Base-by-base conservation (phyloP, 2,113 vertebrate genomes). In the Choloepus hoffmanni region DNA sequence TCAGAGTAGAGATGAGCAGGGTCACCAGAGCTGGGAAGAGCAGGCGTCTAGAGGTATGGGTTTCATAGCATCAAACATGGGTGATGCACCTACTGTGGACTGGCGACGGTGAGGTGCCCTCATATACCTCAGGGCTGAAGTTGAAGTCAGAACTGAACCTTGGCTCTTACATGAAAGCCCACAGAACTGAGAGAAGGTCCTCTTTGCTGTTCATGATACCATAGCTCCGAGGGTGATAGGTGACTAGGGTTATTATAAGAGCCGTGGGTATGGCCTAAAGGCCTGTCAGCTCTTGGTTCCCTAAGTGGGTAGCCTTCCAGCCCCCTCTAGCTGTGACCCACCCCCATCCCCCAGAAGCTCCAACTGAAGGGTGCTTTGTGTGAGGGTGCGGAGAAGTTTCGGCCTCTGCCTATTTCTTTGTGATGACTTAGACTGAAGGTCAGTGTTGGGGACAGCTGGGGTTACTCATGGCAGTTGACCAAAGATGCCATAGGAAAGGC, bases 1-100 rank as follows among this genome's bases (percentile, higher is more conserved):
- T 99, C 96, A 99, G 96, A 0, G 99, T 99, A 90, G 99, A 99
- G 97, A 99, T 98, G 58, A 99, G 97, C 87, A 99, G 98, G 0
- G 99, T 99, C 97, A 99, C 99, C 95, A 99, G 97, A 21, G 99
- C 99, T 1, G 99, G 99, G 95, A 99, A 99, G 76, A 99, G 98
- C 96, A 99, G 98, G 73, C 99, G 99, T 85, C 99, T 99, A 94
- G 73, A 90, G 85, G 79, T 1, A n/a, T 0, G 67, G 82, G 78
- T 82, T 77, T 94, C 68, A 92, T 24, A 85, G 67, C 10, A 24
- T 97, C 94, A 97, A 58, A 68, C 21, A 10, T 2, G 14, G 85
- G 85, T 3, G 18, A 53, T 5, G 33, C 12, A 21, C 55, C 24
- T 14, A 83, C 65, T 30, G 26, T 18, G 26, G 86, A 30, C 72